phyloP scores from a whole-genome alignment of 1,140 invertebrate species.

The Lepidotrigona ventralis region DNA sequence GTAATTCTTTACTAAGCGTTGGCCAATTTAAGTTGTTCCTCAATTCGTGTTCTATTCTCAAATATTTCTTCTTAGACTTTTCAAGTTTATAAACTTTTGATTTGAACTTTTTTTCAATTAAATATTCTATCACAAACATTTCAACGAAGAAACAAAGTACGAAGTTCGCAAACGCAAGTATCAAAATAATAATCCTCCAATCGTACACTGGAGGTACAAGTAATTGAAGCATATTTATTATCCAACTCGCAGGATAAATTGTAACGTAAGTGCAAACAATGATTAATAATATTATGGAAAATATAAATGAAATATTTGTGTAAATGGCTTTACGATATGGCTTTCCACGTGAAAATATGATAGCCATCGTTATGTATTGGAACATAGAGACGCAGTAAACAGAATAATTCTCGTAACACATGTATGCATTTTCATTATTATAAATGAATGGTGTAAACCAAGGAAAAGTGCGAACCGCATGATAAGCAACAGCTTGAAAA shows the following conservation, averaged over 20 bases:
- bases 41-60: constrained; percentile 78
- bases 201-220: constrained; percentile 83
- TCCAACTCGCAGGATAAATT: constrained; percentile 84
- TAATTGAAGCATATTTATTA: constrained; percentile 83
- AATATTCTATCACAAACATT: constrained; percentile 82
- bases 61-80: constrained; percentile 81
- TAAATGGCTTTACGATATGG: constrained; percentile 93
- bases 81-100: constrained; percentile 81
- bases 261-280: constrained; percentile 85
- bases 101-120: constrained; percentile 81
- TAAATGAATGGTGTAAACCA: constrained; percentile 87
- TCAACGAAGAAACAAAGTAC: constrained; percentile 83
- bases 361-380: constrained; percentile 94
- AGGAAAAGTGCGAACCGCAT: constrained; percentile 82
- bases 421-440: constrained; percentile 76
- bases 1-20: constrained; percentile 58
- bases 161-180: constrained; percentile 83
- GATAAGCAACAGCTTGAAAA: constrained; percentile 86
- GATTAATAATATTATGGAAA: constrained; percentile 84
- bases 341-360: constrained; percentile 94
- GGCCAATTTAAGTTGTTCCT: constrained; percentile 71
- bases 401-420: constrained; percentile 90
- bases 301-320: constrained; percentile 87
- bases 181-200: constrained; percentile 84
- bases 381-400: constrained; percentile 94